Conservation (phyloP, 2,888 invertebrate species). For the Limnephilus lunatus region DNA sequence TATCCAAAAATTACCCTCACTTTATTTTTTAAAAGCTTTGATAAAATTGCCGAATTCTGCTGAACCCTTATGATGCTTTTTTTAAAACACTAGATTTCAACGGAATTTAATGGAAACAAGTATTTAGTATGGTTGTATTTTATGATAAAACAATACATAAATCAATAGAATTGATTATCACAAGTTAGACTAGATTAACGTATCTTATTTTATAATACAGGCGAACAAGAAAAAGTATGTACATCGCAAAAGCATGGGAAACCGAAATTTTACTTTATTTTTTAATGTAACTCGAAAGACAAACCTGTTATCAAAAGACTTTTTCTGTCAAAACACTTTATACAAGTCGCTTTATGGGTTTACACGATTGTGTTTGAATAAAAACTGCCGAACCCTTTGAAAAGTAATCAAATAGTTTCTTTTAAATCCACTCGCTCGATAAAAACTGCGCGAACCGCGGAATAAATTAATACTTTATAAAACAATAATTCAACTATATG, state of each 20-base stretch:
- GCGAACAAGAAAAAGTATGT: neutral
- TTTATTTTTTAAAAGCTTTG: too few species aligned
- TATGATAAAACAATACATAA: too few species aligned
- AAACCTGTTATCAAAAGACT: neutral
- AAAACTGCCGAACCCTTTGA: neutral
- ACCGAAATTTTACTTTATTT: neutral
- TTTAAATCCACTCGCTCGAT: neutral
- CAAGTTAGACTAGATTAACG: too few species aligned
- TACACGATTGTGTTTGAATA: neutral
- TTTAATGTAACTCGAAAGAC: neutral
- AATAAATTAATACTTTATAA: neutral
- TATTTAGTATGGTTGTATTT: too few species aligned
- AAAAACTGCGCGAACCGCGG: neutral
- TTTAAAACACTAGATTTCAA: too few species aligned
- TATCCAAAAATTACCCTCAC: too few species aligned
- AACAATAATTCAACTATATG: neutral
- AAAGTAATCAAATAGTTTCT: neutral
- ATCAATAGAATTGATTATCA: too few species aligned
- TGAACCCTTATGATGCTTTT: too few species aligned
- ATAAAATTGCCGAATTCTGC: too few species aligned
- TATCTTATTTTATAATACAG: neutral
- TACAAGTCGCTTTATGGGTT: neutral
- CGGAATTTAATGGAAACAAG: too few species aligned
- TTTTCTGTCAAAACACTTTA: neutral
- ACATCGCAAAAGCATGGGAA: neutral